Evolutionary conservation across 30 jellyfish, hydroid and myxozoan genomes (phyloP).

Genomic region (Chrysaora quinquecirrha): DNA sequence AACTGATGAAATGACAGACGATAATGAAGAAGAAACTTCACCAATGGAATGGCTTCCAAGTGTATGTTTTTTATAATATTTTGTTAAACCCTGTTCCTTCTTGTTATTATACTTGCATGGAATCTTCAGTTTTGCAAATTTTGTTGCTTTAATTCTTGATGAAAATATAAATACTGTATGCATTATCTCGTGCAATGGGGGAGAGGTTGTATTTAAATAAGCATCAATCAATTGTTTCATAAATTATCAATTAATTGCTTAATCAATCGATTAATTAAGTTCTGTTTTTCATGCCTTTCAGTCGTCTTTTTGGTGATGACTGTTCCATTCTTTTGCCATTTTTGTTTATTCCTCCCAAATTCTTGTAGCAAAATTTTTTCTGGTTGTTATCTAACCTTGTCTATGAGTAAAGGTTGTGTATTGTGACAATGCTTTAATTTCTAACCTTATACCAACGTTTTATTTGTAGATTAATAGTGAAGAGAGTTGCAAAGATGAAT

Average conservation of each 20-base stretch:
- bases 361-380: background rate
- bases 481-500: background rate
- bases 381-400: background rate
- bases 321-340: background rate
- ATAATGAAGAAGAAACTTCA: conserved; percentile 10
- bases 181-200: background rate
- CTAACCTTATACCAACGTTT: background rate
- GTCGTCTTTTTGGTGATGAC: background rate
- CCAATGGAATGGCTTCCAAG: conserved; percentile 8
- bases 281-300: background rate
- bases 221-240: background rate
- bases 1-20: conserved; percentile 13
- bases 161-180: background rate
- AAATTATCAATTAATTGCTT: background rate
- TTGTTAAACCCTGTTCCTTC: background rate
- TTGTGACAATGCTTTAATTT: background rate
- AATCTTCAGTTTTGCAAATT: background rate
- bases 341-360: background rate
- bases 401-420: background rate
- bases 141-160: background rate
- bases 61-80: conserved; percentile 1
- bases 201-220: background rate
- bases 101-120: background rate
- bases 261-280: too few relatives aligned
- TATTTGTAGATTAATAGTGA: conserved; percentile 4